These are phyloP conservation scores for Barbus barbus DNA, from an alignment of 2,113 vertebrate genomes.

Conservation along the genomic window DNA sequence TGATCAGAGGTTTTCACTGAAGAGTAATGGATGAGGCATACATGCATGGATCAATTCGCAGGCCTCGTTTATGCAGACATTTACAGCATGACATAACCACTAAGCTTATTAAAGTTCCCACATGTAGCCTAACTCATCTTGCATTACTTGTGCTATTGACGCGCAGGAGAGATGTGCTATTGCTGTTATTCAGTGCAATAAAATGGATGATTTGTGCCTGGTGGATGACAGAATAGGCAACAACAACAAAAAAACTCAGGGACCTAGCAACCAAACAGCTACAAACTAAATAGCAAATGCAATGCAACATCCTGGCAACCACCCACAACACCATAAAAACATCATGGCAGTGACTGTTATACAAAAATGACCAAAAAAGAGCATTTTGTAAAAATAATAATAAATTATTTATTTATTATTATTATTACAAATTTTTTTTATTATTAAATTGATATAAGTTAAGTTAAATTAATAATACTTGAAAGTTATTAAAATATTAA, in stretches of 20 bases:
- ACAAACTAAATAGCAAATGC: too few species aligned
- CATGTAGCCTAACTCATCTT: neutral
- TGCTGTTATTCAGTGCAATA: neutral
- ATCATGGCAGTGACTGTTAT: too few species aligned
- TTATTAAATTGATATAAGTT: too few species aligned
- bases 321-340: too few species aligned
- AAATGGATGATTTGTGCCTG: neutral
- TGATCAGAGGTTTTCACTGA: slow-evolving; percentile 33
- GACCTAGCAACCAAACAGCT: neutral
- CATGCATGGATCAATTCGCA: slow-evolving; percentile 18
- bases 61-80: slow-evolving; percentile 11
- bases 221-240: neutral
- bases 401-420: too few species aligned
- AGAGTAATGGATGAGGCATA: slow-evolving; percentile 32
- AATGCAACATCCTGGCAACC: too few species aligned
- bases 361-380: too few species aligned
- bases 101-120: neutral
- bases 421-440: too few species aligned
- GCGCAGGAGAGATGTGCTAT: neutral
- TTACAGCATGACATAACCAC: neutral
- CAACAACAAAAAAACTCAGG: neutral
- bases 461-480: too few species aligned
- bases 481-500: too few species aligned
- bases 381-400: too few species aligned
- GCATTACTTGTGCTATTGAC: neutral